Conservation (phyloP, 2,797 vertebrate genomes). For the Melanotaenia maccullochi region DNA sequence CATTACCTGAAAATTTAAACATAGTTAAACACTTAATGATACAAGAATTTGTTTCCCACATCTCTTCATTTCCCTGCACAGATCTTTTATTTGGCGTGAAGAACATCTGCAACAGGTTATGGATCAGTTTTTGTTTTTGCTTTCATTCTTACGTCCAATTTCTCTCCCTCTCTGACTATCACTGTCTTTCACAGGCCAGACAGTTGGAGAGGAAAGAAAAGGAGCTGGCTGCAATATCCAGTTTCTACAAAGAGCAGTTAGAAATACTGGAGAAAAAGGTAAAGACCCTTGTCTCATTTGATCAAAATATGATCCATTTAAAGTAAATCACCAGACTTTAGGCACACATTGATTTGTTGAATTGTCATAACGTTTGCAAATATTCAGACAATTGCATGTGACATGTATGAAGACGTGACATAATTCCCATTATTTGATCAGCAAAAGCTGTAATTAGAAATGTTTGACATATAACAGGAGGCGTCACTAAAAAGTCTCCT, state of each 20-base stretch:
- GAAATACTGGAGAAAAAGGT: slow-evolving; percentile 91
- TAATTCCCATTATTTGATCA: background rate
- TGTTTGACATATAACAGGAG: background rate
- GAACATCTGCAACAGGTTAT: slow-evolving; percentile 1
- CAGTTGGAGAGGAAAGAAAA: slow-evolving; percentile 87
- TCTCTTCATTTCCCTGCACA: background rate
- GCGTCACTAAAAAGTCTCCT: background rate
- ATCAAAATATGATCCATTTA: background rate
- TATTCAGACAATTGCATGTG: background rate
- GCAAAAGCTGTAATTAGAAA: background rate
- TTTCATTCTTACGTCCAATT: background rate
- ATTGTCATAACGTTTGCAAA: slow-evolving; percentile 5
- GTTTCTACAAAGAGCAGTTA: slow-evolving; percentile 91
- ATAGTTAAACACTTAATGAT: background rate
- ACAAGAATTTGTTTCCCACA: background rate
- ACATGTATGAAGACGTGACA: background rate
- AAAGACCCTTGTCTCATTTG: slow-evolving; percentile 29
- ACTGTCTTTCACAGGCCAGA: slow-evolving; percentile 74
- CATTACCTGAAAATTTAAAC: background rate
- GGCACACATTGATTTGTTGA: background rate
- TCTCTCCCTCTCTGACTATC: background rate
- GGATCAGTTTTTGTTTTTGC: background rate
- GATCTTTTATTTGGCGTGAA: background rate
- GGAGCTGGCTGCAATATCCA: slow-evolving; percentile 81
- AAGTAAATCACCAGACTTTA: background rate